These are phyloP conservation scores for Drosophila melanica DNA, from an alignment of 1,140 invertebrate species.

Conservation along the genomic window DNA sequence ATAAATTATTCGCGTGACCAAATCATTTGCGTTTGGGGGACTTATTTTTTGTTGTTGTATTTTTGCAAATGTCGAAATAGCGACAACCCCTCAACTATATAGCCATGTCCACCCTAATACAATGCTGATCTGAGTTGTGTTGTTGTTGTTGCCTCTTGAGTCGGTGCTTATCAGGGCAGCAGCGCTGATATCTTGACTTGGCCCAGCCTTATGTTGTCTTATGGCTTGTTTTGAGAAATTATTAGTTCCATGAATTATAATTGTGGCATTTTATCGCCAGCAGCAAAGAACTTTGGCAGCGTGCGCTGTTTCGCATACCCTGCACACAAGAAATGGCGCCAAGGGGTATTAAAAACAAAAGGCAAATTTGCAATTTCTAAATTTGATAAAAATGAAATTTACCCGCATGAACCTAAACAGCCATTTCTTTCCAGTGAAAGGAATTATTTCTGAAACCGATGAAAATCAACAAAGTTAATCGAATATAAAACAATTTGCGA, in stretches of 20 bases:
- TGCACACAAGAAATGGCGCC: neutral
- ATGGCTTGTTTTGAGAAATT: slow-evolving; percentile 51
- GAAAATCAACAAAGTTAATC: too few species aligned
- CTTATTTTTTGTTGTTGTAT: slow-evolving; percentile 18
- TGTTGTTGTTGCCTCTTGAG: slow-evolving; percentile 4
- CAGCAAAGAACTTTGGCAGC: slow-evolving; percentile 26
- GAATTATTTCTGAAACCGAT: too few species aligned
- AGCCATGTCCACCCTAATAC: slow-evolving; percentile 1
- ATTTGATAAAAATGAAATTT: too few species aligned
- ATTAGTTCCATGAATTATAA: slow-evolving; percentile 68
- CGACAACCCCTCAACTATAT: slow-evolving; percentile 2
- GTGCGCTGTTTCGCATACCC: slow-evolving; percentile 1
- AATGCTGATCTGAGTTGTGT: slow-evolving; percentile 34
- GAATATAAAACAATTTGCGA: too few species aligned
- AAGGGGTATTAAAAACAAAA: neutral
- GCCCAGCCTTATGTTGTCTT: slow-evolving; percentile 36
- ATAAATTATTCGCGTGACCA: slow-evolving; percentile 82
- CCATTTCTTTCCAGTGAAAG: too few species aligned
- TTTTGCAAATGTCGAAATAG: slow-evolving; percentile 42
- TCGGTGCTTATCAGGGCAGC: slow-evolving; percentile 38
- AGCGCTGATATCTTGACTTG: slow-evolving; percentile 30
- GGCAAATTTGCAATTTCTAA: neutral
- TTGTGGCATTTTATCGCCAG: slow-evolving; percentile 52
- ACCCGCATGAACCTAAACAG: too few species aligned
- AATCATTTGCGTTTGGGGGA: slow-evolving; percentile 74